Evolutionary conservation across 2,888 invertebrate genomes (phyloP), one percentile per base, ranked within the genome.

Genomic region (Cordilura impudica): DNA sequence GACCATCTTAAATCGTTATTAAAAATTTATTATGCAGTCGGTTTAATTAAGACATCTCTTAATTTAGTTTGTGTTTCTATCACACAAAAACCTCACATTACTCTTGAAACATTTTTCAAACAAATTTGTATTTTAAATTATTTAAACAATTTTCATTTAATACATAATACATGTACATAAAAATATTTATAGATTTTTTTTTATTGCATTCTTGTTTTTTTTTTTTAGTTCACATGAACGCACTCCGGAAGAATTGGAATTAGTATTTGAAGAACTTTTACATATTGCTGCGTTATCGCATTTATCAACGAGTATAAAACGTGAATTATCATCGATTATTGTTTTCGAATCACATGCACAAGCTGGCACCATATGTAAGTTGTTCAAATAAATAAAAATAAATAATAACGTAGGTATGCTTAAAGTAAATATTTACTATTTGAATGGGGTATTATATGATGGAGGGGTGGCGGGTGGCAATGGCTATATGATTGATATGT

Each of bases 221-320:
- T 29, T 69, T 82, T 87, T 16, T 89, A 95, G 95, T 82, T 93
- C 93, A 51, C 93, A 94, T 85, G 95, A 96, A 87, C 91, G 96
- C 81, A 94, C 94, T 12, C 90, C 92, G 14, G 95, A 95, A 86
- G 96, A 96, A 88, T 90, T 95, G 86, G 95, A 96, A 89, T 92
- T 94, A 81, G 95, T 96, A 81, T 96, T 95, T 87, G 95, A 96
- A 85, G 96, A 96, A 86, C 91, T 96, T 63, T 91, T 95, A 81
- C 95, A 95, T 87, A 95, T 96, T 84, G 94, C 95, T 84, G 95
- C 96, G 14, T 90, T 96, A 76, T 93, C 95, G 5, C 95, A 96
- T 89, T 91, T 96, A 70, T 94, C 95, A 78, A 95, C 94, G 84
- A 94, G 95, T 85, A 94, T 96, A 79, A 96, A 95, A 89, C 91